Evolutionary conservation across 2,888 invertebrate genomes (phyloP).

Genomic region (Branchellion lobata): DNA sequence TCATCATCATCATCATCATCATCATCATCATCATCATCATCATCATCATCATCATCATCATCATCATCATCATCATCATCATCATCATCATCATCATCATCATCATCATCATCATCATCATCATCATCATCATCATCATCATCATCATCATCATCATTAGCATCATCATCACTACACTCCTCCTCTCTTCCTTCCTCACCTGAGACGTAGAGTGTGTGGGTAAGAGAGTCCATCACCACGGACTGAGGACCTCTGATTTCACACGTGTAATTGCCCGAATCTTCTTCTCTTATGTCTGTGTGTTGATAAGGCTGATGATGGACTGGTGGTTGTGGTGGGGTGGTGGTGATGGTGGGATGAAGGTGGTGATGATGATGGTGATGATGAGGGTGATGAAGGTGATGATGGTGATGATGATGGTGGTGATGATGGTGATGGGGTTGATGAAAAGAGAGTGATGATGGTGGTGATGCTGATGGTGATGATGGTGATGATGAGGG

Average conservation of each 20-base stretch:
- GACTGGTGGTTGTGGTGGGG: slow-evolving; percentile 4
- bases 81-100: neutral
- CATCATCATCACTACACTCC: no score
- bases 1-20: no score
- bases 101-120: slow-evolving; percentile 3
- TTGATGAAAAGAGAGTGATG: no score
- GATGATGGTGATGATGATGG: no score
- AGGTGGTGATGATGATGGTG: neutral
- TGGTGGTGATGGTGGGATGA: neutral
- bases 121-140: neutral
- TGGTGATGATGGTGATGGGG: no score
- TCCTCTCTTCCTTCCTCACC: neutral
- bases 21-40: neutral
- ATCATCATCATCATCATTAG: neutral
- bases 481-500: no score
- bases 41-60: neutral
- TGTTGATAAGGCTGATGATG: slow-evolving; percentile 20
- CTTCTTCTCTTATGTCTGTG: slow-evolving; percentile 41
- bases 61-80: neutral
- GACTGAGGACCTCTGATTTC: slow-evolving; percentile 43
- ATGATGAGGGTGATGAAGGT: no score
- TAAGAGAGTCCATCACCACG: slow-evolving; percentile 23
- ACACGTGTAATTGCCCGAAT: slow-evolving; percentile 43
- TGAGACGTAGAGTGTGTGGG: slow-evolving; percentile 30
- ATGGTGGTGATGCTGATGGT: no score